Evolutionary conservation across 2,797 vertebrate species (phyloP).

Genomic region (Clarias laeviceps): DNA sequence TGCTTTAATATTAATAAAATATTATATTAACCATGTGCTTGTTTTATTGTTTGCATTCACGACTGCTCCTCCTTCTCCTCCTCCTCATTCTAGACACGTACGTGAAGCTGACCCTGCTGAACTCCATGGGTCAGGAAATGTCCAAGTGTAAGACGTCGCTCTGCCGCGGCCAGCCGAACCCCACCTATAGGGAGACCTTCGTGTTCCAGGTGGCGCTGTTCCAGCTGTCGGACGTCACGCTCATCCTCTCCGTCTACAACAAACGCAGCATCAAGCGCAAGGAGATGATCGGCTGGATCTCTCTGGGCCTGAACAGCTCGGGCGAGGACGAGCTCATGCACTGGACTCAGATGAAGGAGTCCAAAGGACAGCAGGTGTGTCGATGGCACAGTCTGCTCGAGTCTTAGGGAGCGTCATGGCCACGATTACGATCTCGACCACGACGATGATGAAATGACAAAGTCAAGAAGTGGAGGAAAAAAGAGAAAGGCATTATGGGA

Average conservation of each 20-base stretch:
- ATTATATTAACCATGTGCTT: neutral
- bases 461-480: neutral
- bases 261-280: constrained; percentile 98
- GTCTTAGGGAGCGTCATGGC: constrained; percentile 71
- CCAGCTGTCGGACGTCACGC: constrained; percentile 96
- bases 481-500: neutral
- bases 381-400: constrained; percentile 94
- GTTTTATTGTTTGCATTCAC: neutral
- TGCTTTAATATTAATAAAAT: neutral
- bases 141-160: constrained; percentile 98
- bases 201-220: constrained; percentile 97
- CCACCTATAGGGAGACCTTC: constrained; percentile 96
- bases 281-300: constrained; percentile 99
- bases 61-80: constrained; percentile 54
- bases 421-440: neutral
- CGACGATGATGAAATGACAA: neutral
- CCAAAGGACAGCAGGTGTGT: constrained; percentile 95
- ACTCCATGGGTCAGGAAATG: constrained; percentile 99
- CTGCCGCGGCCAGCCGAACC: constrained; percentile 94
- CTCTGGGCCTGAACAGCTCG: constrained; percentile 96
- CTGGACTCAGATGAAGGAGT: constrained; percentile 98
- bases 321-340: constrained; percentile 94
- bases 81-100: constrained; percentile 83
- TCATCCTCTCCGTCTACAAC: constrained; percentile 96
- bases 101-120: constrained; percentile 94